A percentile compares a stretch with the other conserved stretches of the same genome.
Conservation (phyloP, 2,797 vertebrate genomes). For the Neosilurus mollespiculum region DNA sequence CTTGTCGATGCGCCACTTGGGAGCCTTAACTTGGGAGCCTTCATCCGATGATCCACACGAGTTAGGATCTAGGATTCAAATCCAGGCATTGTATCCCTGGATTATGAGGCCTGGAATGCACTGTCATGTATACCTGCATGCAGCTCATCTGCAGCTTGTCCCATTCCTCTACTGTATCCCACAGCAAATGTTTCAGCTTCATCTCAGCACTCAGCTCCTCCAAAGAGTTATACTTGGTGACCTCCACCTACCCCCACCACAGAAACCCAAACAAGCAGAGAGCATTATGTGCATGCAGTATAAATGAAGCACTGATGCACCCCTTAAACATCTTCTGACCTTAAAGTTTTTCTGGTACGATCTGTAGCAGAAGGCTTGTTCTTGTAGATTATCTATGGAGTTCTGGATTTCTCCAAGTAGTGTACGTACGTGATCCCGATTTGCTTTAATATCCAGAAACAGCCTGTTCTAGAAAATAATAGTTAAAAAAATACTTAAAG, state of each 20-base stretch:
- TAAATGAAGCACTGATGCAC: background rate
- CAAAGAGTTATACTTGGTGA: slow-evolving; percentile 78
- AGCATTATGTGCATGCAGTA: background rate
- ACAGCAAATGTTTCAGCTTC: slow-evolving; percentile 79
- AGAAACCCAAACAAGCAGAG: background rate
- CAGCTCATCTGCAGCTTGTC: slow-evolving; percentile 73
- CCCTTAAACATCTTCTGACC: slow-evolving; percentile 65
- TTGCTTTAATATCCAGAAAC: slow-evolving; percentile 76
- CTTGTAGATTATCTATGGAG: slow-evolving; percentile 77
- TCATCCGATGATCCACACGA: too few relatives aligned
- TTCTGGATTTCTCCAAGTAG: slow-evolving; percentile 73
- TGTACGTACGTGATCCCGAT: slow-evolving; percentile 68
- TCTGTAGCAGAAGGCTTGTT: slow-evolving; percentile 74
- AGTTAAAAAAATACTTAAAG: background rate
- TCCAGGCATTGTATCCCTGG: background rate
- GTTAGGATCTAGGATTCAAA: too few relatives aligned
- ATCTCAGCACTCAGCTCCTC: slow-evolving; percentile 76
- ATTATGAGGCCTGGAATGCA: background rate
- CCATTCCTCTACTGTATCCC: slow-evolving; percentile 82
- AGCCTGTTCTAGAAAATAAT: slow-evolving; percentile 71
- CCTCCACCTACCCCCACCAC: slow-evolving; percentile 73
- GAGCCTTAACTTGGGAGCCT: too few relatives aligned
- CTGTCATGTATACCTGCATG: slow-evolving; percentile 69
- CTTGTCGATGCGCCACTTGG: too few relatives aligned
- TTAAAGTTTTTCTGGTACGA: slow-evolving; percentile 85